Evolutionary conservation across 2,113 vertebrate genomes (phyloP).

Genomic region (Saccopteryx bilineata): DNA sequence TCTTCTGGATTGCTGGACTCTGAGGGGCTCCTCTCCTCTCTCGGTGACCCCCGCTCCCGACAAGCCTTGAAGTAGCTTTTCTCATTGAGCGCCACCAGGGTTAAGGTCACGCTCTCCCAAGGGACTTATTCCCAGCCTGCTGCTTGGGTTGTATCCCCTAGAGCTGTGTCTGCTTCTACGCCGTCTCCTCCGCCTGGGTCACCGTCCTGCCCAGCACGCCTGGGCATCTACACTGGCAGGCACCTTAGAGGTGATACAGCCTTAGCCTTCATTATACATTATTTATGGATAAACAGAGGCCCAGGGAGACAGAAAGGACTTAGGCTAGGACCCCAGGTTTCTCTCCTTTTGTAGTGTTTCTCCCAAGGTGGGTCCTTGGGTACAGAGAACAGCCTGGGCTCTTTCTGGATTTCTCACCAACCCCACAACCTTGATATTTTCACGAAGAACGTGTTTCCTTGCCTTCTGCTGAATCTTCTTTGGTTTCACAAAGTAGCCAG

Average conservation of each 20-base stretch:
- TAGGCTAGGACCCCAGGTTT: background rate
- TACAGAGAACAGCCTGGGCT: background rate
- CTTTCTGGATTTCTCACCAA: background rate
- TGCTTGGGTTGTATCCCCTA: background rate
- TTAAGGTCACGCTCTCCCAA: background rate
- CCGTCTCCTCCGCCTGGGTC: background rate
- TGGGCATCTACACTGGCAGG: too few species aligned
- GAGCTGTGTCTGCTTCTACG: background rate
- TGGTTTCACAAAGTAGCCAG: background rate
- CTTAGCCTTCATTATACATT: background rate
- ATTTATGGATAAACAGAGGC: background rate
- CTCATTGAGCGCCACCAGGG: rapidly evolving
- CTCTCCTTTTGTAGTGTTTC: background rate
- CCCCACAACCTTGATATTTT: background rate
- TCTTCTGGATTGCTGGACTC: background rate
- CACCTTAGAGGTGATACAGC: background rate
- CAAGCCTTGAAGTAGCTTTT: background rate
- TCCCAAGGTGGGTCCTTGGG: background rate
- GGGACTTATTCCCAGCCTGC: background rate
- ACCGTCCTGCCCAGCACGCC: too few species aligned
- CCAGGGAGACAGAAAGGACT: background rate
- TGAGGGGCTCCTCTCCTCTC: background rate
- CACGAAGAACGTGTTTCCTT: background rate
- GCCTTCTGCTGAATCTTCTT: background rate
- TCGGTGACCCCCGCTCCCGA: too few species aligned